Conservation (phyloP, 2,113 vertebrate species). For the Microtus richardsoni region DNA sequence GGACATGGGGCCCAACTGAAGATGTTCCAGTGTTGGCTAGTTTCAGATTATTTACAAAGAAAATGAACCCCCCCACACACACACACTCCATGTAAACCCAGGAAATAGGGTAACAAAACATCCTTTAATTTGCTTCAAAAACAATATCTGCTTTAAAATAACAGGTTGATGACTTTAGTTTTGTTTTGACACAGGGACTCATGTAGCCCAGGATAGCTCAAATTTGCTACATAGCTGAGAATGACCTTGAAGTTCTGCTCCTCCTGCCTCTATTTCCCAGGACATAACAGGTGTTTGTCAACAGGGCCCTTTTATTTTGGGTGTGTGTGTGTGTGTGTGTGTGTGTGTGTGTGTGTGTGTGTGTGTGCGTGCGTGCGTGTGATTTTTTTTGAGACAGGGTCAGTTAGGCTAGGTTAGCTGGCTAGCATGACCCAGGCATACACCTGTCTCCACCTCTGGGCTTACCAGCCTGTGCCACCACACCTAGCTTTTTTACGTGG, state of each 20-base stretch:
- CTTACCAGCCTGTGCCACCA: not conserved
- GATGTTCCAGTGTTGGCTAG: not conserved
- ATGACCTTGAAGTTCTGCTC: not conserved
- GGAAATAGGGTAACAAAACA: not conserved
- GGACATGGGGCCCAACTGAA: not conserved
- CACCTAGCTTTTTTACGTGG: not conserved
- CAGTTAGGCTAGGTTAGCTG: not conserved
- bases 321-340: not conserved
- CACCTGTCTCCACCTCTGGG: not conserved
- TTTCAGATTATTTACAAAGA: not conserved
- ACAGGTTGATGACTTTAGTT: not conserved
- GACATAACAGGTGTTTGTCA: not conserved
- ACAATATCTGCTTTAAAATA: constrained; percentile 31
- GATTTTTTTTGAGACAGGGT: not conserved
- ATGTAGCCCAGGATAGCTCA: not conserved
- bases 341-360: not conserved
- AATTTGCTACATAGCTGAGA: not conserved
- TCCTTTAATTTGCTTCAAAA: constrained; percentile 5
- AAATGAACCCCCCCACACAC: not conserved
- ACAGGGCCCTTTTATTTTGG: not conserved
- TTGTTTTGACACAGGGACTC: not conserved
- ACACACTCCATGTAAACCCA: not conserved
- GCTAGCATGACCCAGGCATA: not conserved
- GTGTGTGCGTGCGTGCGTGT: not conserved
- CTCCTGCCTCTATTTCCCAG: not conserved